Evolutionary conservation across 2,113 vertebrate genomes (phyloP).

Genomic region (Eolophus roseicapilla): DNA sequence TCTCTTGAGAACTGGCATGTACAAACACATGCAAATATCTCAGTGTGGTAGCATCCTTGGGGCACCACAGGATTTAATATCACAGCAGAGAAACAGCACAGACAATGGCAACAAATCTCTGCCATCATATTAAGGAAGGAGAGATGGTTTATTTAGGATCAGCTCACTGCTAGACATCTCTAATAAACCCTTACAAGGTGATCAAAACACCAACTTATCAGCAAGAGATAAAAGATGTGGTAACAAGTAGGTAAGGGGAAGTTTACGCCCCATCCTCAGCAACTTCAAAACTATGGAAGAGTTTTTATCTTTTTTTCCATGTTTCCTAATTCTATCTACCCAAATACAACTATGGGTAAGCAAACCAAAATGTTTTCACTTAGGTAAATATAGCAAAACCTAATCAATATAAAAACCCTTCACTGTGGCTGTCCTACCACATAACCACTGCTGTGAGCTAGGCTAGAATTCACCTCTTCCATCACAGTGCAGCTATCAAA

Average conservation of each 20-base stretch:
- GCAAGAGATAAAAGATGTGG: not conserved
- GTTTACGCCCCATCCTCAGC: not conserved
- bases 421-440: not conserved
- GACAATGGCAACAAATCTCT: not conserved
- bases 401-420: not conserved
- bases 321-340: not conserved
- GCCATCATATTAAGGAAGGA: not conserved
- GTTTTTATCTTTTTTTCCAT: not conserved
- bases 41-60: not conserved
- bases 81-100: not conserved
- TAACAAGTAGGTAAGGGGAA: not conserved
- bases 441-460: not conserved
- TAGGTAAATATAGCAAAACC: not conserved
- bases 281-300: not conserved
- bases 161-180: not conserved
- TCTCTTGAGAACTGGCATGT: fast-evolving
- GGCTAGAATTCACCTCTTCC: not conserved
- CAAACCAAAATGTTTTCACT: not conserved
- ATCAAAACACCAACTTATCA: not conserved
- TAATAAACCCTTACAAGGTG: not conserved
- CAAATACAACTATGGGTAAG: not conserved
- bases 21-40: fast-evolving
- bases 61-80: not conserved
- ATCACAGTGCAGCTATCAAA: not conserved
- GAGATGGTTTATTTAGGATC: not conserved